These are phyloP conservation scores for Mimachlamys varia DNA, from an alignment of 2,888 invertebrate genomes.

Conservation along the genomic window DNA sequence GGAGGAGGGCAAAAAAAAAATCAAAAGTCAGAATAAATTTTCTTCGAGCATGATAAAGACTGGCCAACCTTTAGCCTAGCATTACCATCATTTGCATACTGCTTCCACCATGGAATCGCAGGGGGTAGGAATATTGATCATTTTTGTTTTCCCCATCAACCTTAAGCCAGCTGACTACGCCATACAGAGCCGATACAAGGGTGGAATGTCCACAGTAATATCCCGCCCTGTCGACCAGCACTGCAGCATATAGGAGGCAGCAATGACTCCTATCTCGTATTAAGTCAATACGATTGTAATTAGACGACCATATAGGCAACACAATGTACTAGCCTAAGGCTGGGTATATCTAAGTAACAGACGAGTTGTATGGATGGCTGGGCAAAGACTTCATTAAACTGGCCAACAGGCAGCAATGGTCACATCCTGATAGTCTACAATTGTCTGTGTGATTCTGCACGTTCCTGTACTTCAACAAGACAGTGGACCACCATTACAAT, in stretches of 20 bases:
- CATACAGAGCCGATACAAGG: not conserved
- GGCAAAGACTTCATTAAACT: not conserved
- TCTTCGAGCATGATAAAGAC: not conserved
- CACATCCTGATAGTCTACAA: not conserved
- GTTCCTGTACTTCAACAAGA: no score
- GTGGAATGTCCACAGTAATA: not conserved
- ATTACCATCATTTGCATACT: constrained; percentile 19
- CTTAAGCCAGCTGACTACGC: constrained; percentile 22
- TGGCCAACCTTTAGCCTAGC: not conserved
- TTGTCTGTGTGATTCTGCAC: no score
- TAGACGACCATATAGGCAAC: not conserved
- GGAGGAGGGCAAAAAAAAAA: not conserved
- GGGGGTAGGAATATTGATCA: constrained; percentile 1
- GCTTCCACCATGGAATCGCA: constrained; percentile 33
- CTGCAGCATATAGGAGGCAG: not conserved
- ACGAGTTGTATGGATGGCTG: not conserved
- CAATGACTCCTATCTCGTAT: not conserved
- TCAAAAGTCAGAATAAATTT: constrained; percentile 19
- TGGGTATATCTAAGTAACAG: not conserved
- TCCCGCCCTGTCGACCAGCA: not conserved
- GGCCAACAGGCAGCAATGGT: not conserved
- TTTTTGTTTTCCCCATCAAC: constrained; percentile 13
- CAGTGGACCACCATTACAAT: no score
- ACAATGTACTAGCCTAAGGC: not conserved
- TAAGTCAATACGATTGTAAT: constrained; percentile 18